Conservation (phyloP, 2,888 invertebrate genomes). For the Synergus gifuensis region DNA sequence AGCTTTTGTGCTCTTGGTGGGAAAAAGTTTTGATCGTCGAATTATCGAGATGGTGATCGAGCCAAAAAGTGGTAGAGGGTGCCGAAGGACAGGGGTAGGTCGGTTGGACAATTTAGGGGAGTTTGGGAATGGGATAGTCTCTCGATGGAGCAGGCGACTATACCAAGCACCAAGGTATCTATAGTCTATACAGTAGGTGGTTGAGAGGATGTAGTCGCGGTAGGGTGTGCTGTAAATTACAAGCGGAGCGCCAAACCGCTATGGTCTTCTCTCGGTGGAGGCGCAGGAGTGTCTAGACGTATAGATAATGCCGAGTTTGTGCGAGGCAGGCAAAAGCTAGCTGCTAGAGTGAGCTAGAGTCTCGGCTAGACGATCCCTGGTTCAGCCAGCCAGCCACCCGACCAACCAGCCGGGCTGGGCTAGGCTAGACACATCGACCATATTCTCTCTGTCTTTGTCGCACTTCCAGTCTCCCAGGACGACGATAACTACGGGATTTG, state of each 20-base stretch:
- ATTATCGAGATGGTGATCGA: slow-evolving; percentile 19
- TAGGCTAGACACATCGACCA: slow-evolving; percentile 69
- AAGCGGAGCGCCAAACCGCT: slow-evolving; percentile 70
- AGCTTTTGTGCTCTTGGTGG: background rate
- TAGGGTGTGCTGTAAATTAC: slow-evolving; percentile 70
- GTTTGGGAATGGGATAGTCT: background rate
- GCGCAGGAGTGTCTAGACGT: slow-evolving; percentile 72
- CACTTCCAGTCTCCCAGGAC: slow-evolving; percentile 9
- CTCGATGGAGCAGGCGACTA: background rate
- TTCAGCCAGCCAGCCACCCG: slow-evolving; percentile 68
- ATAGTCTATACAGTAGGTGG: slow-evolving; percentile 47
- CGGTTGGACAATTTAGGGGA: background rate
- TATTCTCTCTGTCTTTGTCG: slow-evolving; percentile 49
- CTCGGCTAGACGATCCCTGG: slow-evolving; percentile 70
- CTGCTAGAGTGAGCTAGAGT: slow-evolving; percentile 64
- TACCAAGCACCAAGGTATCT: slow-evolving; percentile 24
- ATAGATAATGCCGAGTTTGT: slow-evolving; percentile 69
- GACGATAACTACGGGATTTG: slow-evolving; percentile 11
- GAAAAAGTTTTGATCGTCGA: slow-evolving; percentile 13
- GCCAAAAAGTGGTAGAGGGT: slow-evolving; percentile 14
- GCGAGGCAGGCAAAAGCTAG: too few relatives aligned
- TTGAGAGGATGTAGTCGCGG: slow-evolving; percentile 66
- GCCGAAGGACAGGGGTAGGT: background rate
- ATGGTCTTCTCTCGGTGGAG: slow-evolving; percentile 65
- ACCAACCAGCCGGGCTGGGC: slow-evolving; percentile 67